These are phyloP conservation scores for Myotis brandtii DNA, from an alignment of 2,113 vertebrate genomes.

Conservation along the genomic window DNA sequence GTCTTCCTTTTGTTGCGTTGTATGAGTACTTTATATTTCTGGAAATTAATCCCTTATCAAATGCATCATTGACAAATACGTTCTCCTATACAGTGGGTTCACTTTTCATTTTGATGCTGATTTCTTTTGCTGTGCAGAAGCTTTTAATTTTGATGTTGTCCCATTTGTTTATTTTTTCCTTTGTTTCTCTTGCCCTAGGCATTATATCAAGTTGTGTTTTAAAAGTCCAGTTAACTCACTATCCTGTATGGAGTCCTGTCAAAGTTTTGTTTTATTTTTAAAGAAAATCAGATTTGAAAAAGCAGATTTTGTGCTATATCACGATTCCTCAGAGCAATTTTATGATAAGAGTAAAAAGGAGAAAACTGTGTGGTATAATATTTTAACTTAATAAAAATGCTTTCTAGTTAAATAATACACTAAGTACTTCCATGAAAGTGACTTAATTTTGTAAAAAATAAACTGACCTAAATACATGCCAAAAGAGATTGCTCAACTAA, in stretches of 20 bases:
- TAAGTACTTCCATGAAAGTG: constrained; percentile 64
- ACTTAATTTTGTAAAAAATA: constrained; percentile 69
- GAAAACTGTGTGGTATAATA: background rate
- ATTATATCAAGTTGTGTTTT: background rate
- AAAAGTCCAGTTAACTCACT: background rate
- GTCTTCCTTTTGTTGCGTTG: background rate
- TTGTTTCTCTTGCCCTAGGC: background rate
- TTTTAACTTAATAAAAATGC: constrained; percentile 57
- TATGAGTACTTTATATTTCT: background rate
- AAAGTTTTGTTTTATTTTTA: background rate
- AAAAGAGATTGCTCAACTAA: constrained; percentile 44
- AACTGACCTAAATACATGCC: constrained; percentile 28
- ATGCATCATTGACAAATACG: background rate
- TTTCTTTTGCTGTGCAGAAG: too few relatives aligned
- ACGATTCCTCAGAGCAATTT: constrained; percentile 2
- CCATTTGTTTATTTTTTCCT: background rate
- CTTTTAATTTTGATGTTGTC: too few relatives aligned
- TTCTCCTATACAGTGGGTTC: background rate
- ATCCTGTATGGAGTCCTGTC: background rate
- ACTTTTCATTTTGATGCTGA: background rate
- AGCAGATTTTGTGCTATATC: background rate
- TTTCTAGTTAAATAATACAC: constrained; percentile 59
- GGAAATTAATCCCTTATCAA: background rate
- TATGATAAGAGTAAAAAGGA: constrained; percentile 23
- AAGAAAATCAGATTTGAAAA: background rate